Conservation (phyloP, 2,113 vertebrate species). For the Castor canadensis region DNA sequence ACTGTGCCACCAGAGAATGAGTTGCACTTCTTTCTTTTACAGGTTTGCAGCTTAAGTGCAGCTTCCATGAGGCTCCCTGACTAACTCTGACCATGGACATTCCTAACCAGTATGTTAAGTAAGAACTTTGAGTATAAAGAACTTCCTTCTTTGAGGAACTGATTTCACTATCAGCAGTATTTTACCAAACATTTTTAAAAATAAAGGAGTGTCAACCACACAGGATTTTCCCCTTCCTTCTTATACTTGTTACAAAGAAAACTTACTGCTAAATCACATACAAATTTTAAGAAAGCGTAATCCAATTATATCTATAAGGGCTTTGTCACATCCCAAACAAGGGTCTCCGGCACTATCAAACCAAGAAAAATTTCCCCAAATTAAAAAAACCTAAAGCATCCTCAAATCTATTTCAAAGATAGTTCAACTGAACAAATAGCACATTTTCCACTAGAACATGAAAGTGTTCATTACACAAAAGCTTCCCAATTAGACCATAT, state of each 20-base stretch:
- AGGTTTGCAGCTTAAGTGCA: background rate
- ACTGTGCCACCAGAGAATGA: background rate
- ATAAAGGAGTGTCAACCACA: background rate
- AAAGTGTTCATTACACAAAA: slow-evolving; percentile 45
- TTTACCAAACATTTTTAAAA: background rate
- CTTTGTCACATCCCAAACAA: slow-evolving; percentile 26
- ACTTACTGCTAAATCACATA: background rate
- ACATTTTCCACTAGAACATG: slow-evolving; percentile 43
- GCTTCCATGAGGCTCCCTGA: background rate
- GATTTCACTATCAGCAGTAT: background rate
- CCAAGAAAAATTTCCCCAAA: background rate
- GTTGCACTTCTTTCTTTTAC: background rate
- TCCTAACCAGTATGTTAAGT: background rate
- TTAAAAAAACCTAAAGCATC: slow-evolving; percentile 44
- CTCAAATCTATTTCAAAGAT: slow-evolving; percentile 29
- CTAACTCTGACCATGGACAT: background rate
- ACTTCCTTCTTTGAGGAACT: background rate
- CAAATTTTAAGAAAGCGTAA: slow-evolving; percentile 25
- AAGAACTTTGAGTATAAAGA: background rate
- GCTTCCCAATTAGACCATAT: slow-evolving; percentile 42
- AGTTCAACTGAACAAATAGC: slow-evolving; percentile 46
- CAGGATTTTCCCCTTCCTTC: background rate
- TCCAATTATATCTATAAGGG: background rate
- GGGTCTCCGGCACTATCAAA: background rate
- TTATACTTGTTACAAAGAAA: background rate